These are phyloP conservation scores for Eupithecia centaureata DNA, from an alignment of 2,888 invertebrate genomes.

Conservation along the genomic window DNA sequence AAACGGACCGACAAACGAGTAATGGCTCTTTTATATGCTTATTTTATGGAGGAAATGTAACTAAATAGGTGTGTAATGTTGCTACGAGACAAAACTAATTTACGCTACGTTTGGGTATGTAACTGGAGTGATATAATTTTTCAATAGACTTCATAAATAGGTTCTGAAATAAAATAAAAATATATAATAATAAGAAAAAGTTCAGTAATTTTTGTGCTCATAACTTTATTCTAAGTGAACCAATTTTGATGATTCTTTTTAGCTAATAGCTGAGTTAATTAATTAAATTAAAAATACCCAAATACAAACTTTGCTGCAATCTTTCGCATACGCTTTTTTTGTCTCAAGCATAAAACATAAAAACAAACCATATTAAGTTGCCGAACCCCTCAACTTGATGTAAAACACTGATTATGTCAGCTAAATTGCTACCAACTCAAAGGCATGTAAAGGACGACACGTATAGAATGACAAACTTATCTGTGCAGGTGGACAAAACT, in stretches of 20 bases:
- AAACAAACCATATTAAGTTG: slow-evolving; percentile 1
- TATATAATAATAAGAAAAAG: too few species aligned
- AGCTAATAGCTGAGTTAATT: too few species aligned
- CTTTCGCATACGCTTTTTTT: not conserved
- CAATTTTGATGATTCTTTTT: too few species aligned
- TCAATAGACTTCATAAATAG: too few species aligned
- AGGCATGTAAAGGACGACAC: slow-evolving; percentile 23
- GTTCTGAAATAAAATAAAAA: too few species aligned
- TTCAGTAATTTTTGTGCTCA: too few species aligned
- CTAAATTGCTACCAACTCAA: slow-evolving; percentile 39
- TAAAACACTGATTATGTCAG: slow-evolving; percentile 34
- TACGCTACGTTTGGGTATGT: too few species aligned
- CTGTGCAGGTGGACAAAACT: slow-evolving; percentile 33
- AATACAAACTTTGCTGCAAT: not conserved
- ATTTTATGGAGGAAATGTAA: slow-evolving; percentile 37
- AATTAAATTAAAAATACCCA: not conserved
- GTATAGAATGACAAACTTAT: slow-evolving; percentile 41
- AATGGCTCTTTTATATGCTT: slow-evolving; percentile 37
- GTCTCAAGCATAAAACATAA: not conserved
- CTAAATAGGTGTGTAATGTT: too few species aligned
- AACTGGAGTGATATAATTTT: too few species aligned
- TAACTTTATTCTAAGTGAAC: too few species aligned
- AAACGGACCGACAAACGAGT: slow-evolving; percentile 33
- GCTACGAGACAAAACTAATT: too few species aligned
- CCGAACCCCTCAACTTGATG: slow-evolving; percentile 22